Evolutionary conservation across 2,113 vertebrate species (phyloP).

Genomic region (Paracanthobrama guichenoti): DNA sequence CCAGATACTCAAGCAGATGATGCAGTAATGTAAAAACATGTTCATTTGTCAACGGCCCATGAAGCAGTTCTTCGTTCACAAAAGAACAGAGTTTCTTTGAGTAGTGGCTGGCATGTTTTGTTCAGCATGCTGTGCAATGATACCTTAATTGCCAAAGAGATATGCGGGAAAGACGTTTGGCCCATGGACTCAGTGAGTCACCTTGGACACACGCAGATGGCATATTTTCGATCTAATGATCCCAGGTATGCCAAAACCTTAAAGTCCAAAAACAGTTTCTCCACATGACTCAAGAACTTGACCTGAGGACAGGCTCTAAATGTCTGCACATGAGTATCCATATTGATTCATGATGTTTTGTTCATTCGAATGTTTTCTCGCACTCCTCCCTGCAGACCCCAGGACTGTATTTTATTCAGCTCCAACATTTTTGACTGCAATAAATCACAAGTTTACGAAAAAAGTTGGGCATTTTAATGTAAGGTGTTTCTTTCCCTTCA

Average conservation of each 20-base stretch:
- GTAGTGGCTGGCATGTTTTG: slow-evolving; percentile 42
- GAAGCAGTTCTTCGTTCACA: slow-evolving; percentile 21
- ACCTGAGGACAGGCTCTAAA: not conserved
- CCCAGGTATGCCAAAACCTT: slow-evolving; percentile 48
- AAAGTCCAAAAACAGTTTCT: not conserved
- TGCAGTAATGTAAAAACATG: not conserved
- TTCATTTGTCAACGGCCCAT: not conserved
- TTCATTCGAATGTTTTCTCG: not conserved
- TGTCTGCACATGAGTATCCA: slow-evolving; percentile 17
- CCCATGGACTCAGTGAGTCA: slow-evolving; percentile 61
- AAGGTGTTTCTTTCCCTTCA: slow-evolving; percentile 6
- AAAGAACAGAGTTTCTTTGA: slow-evolving; percentile 48
- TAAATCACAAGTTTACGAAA: not conserved
- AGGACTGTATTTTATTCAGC: not conserved
- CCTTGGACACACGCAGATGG: slow-evolving; percentile 24
- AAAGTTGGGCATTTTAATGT: slow-evolving; percentile 14
- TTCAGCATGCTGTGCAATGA: slow-evolving; percentile 57
- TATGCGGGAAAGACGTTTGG: slow-evolving; percentile 66
- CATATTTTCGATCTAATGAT: slow-evolving; percentile 60
- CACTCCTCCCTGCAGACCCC: slow-evolving; percentile 14
- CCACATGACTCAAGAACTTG: slow-evolving; percentile 14
- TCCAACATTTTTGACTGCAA: not conserved
- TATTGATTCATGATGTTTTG: slow-evolving; percentile 34
- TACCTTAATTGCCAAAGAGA: slow-evolving; percentile 65
- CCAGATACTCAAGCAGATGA: not conserved